Evolutionary conservation across 2,113 vertebrate genomes (phyloP).

Genomic region (Hippopotamus amphibius): DNA sequence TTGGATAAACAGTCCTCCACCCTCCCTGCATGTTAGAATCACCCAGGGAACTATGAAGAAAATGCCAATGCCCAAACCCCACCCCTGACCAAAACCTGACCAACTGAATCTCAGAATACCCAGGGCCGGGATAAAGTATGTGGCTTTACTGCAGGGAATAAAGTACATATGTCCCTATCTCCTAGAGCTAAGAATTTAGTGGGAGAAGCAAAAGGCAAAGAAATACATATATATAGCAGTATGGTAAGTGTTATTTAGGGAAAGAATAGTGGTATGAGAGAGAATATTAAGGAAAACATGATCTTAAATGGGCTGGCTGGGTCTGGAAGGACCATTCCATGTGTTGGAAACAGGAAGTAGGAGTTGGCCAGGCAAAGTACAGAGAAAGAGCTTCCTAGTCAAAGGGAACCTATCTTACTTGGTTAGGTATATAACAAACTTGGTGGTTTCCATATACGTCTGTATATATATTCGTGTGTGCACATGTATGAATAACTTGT

Average conservation of each 20-base stretch:
- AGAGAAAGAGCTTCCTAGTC: conserved; percentile 1
- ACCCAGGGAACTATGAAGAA: background rate
- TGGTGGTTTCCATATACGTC: background rate
- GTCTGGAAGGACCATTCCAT: background rate
- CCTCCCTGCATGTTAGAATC: background rate
- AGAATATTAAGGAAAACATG: background rate
- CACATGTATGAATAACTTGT: background rate
- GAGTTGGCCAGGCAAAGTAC: background rate
- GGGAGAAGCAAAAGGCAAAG: background rate
- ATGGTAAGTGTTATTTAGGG: background rate
- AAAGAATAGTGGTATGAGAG: background rate
- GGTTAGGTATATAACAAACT: background rate
- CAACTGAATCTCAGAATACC: background rate
- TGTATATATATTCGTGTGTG: background rate
- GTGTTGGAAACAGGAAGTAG: background rate
- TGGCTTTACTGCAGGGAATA: background rate
- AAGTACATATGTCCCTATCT: background rate
- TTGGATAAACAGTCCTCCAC: background rate
- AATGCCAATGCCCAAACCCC: background rate
- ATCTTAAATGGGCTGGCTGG: background rate
- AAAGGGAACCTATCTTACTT: background rate
- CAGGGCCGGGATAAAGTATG: background rate
- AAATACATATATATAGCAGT: background rate
- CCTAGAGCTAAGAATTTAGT: background rate
- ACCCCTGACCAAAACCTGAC: background rate